Evolutionary conservation across 1,140 invertebrate genomes (phyloP).

Genomic region (Lethocerus indicus): DNA sequence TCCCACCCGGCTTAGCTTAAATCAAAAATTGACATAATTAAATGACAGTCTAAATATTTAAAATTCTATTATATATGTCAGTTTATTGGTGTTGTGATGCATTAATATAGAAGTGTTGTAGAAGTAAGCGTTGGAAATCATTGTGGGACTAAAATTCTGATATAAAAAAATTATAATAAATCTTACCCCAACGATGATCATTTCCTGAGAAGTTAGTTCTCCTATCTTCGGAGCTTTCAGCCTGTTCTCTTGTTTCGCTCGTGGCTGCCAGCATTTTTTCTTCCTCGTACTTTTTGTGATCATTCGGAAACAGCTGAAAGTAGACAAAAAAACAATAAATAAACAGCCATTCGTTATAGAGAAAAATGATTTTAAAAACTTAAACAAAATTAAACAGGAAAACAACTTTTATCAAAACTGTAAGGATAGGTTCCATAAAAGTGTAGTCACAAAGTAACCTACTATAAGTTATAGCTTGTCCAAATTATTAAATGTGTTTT

Average conservation of each 20-base stretch:
- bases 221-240: background rate
- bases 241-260: background rate
- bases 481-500: no score
- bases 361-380: background rate
- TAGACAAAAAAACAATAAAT: background rate
- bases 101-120: background rate
- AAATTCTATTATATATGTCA: background rate
- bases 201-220: background rate
- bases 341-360: background rate
- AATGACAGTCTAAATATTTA: no score
- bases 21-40: no score
- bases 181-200: background rate
- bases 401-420: background rate
- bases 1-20: no score
- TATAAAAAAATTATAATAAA: no score
- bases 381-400: background rate
- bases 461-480: background rate
- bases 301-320: background rate
- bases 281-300: conserved; percentile 9
- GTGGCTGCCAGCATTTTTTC: background rate
- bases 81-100: background rate
- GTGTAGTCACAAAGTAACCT: background rate
- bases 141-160: no score
- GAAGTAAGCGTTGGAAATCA: no score
- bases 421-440: background rate